Percentiles rank a stretch among this genome's conserved stretches.
phyloP scores from a whole-genome alignment of 2,888 invertebrate genomes.

The Heliconius aoede region DNA sequence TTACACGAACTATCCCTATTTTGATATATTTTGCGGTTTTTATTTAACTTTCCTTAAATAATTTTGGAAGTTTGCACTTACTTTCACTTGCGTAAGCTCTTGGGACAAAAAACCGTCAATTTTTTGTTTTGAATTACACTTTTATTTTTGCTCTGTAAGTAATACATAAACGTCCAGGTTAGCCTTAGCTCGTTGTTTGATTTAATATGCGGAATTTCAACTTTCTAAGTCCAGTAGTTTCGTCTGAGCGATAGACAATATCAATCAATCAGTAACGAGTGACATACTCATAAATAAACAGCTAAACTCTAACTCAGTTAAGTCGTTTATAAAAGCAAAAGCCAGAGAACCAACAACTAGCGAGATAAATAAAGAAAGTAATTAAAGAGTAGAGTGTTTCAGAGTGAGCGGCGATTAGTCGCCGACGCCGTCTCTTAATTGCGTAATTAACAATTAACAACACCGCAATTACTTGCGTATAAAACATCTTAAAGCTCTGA shows the following conservation, averaged over 20 bases:
- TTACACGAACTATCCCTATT: conserved; percentile 39
- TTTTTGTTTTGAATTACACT: neutral
- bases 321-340: neutral
- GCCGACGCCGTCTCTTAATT: conserved; percentile 56
- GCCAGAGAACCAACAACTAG: conserved; percentile 9
- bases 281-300: no score
- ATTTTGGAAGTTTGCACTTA: conserved; percentile 16
- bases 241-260: no score
- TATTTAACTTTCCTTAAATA: conserved; percentile 34
- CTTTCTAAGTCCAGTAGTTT: no score
- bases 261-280: no score
- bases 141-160: neutral
- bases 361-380: conserved; percentile 23
- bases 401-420: conserved; percentile 29
- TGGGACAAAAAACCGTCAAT: neutral
- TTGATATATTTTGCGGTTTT: conserved; percentile 39
- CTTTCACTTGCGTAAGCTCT: conserved; percentile 1
- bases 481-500: conserved; percentile 39
- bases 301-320: no score
- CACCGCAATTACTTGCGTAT: conserved; percentile 32
- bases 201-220: no score
- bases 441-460: conserved; percentile 60
- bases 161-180: neutral
- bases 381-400: conserved; percentile 23
- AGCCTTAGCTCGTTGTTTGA: neutral